Base-by-base conservation (phyloP, 2,888 invertebrate species). In the Spodoptera picta region DNA sequence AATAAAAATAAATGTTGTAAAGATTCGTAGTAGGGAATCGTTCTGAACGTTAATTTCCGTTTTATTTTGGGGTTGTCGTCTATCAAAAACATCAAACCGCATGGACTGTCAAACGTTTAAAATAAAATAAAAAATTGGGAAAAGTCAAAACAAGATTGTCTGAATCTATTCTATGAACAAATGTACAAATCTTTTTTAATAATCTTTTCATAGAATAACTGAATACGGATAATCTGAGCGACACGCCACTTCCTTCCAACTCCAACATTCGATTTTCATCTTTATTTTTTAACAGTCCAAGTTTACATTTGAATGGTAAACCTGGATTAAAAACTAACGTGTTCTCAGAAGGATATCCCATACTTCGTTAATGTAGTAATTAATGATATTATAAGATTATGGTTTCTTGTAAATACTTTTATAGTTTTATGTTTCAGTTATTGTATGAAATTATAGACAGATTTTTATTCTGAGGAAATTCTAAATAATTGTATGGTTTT, bases 391-490 rank as follows among this genome's bases (percentile, higher is more conserved):
- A 79, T 53, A 64, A 59, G 67, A 77, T 76, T 65, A 76, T 73
- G 46, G 62, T 60, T 79, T 79, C 79, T 61, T 31, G 68, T 76
- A 50, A 75, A 73, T 68, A 53, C 63, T 67, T 55, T 73, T 60
- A 66, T 43, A 44, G 69, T 72, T 65, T 66, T 63, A 57, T 60
- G 45, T 66, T 70, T 57, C 47, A 56, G 52, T 46, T 50, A 59
- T 62, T 42, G 19, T 50, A 41, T 47, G 57, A 19, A 44, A 55
- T 60, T 36, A 46, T 27, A 58, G 50, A 1, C 31, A 42, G 45
- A 57, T 62, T 31, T 14, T 14, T 36, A 45, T 3, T 14, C 1
- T 12, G 6, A 36, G 36, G 36, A 7, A 36, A 36, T 36, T 36
- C 36, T 36, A 6, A 9, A 7, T 36, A 36, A 36, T 1, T 36